Base-by-base conservation (phyloP, 2,113 vertebrate genomes). In the Clinocottus analis region DNA sequence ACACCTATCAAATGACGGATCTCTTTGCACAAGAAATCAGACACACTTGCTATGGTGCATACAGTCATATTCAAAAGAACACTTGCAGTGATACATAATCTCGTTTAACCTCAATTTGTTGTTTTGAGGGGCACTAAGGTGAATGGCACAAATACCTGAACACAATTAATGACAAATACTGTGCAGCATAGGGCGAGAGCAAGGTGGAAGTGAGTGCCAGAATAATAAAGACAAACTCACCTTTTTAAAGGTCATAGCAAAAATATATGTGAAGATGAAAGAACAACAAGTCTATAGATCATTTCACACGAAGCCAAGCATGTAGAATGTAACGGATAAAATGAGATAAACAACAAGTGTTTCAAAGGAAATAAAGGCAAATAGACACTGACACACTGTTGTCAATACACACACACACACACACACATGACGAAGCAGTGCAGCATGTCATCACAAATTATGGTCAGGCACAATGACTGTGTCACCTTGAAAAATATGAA, bases 241-340 rank as follows among this genome's bases (percentile, higher is more conserved):
- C 65, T 73, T 55, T 69, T 1, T 21, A 80, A 69, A 85, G 82
- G 72, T 81, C 71, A 70, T 12, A 6, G 17, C 41, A n/a, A 53
- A 85, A 87, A 72, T 72, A 72, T 77, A 83, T 23, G 53, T 12
- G 35, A 61, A 3, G 39, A 70, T 27, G 69, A 49, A 84, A 81
- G 74, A 79, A 73, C 55, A 64, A 25, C 43, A 39, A 12, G 10
- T n/a, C 41, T 31, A 16, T 33, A 70, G 73, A 73, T 80, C 37
- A 31, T 83, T 75, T 85, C 74, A 70, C 62, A 62, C 31, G n/a
- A 37, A 77, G 66, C 3, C 5, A 33, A 79, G 29, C 70, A 13
- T 2, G 21, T 33, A 61, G 12, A 19, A 37, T 43, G 31, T 43
- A 64, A 29, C 8, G 0, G 1, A 58, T 27, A n/a, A 60, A 55